A percentile compares a stretch with the other conserved stretches of the same genome.
Evolutionary conservation across 2,888 invertebrate species (phyloP).

Genomic region (Lasioglossum malachurum): DNA sequence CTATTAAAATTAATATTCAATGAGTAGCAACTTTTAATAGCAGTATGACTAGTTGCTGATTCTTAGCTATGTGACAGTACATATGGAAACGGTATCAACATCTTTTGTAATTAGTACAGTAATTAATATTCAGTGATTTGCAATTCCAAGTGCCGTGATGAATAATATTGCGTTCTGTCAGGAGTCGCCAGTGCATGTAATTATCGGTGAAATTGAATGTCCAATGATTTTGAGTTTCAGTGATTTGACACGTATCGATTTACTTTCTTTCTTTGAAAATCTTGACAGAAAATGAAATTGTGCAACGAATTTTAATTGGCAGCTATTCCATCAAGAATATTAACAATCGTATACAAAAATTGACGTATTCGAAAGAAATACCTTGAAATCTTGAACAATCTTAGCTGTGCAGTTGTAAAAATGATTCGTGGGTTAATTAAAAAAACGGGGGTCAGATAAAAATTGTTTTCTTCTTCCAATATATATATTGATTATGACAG

Average conservation of each 20-base stretch:
- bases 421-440: no score
- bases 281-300: no score
- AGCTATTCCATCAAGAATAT: no score
- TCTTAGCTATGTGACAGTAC: background rate
- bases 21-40: constrained; percentile 8
- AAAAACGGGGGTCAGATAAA: no score
- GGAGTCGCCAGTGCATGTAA: background rate
- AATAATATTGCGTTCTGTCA: background rate
- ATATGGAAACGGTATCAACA: background rate
- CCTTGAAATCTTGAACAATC: no score
- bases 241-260: background rate
- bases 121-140: constrained; percentile 16
- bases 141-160: background rate
- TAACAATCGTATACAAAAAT: no score
- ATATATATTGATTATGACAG: no score
- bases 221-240: background rate
- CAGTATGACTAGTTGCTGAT: background rate
- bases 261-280: background rate
- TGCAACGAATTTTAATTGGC: no score
- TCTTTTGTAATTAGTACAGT: background rate
- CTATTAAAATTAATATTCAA: constrained; percentile 5
- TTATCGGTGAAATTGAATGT: constrained; percentile 8
- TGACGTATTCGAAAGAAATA: no score
- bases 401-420: no score
- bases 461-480: no score